Conservation (phyloP, 2,797 vertebrate species). For the Acomys russatus region DNA sequence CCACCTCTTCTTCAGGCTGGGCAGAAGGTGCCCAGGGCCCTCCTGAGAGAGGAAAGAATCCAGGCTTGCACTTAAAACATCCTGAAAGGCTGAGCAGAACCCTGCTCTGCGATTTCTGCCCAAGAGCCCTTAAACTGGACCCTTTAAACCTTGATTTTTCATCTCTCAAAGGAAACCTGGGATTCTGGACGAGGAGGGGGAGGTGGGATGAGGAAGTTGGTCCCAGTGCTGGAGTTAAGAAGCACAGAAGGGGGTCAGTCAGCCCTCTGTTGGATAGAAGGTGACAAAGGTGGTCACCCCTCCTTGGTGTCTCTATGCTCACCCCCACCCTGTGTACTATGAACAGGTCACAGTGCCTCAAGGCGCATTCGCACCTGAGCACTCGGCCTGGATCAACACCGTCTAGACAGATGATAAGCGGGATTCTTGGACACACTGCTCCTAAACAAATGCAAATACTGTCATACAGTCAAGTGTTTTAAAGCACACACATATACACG, state of each 20-base stretch:
- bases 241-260: background rate
- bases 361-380: background rate
- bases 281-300: background rate
- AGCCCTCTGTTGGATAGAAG: background rate
- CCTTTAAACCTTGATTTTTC: background rate
- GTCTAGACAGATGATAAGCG: background rate
- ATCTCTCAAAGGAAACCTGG: background rate
- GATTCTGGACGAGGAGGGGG: background rate
- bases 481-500: no score
- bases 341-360: background rate
- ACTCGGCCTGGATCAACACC: background rate
- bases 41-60: slow-evolving; percentile 69
- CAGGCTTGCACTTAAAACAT: no score
- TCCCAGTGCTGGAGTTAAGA: background rate
- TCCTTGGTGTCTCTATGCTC: background rate
- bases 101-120: background rate
- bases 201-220: background rate
- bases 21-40: slow-evolving; percentile 58
- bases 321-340: background rate
- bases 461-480: background rate
- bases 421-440: background rate
- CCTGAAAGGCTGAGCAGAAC: background rate
- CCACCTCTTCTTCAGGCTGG: slow-evolving; percentile 55
- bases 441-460: background rate
- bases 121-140: background rate